Evolutionary conservation across 2,113 vertebrate genomes (phyloP).

Genomic region (Rallus limicola): DNA sequence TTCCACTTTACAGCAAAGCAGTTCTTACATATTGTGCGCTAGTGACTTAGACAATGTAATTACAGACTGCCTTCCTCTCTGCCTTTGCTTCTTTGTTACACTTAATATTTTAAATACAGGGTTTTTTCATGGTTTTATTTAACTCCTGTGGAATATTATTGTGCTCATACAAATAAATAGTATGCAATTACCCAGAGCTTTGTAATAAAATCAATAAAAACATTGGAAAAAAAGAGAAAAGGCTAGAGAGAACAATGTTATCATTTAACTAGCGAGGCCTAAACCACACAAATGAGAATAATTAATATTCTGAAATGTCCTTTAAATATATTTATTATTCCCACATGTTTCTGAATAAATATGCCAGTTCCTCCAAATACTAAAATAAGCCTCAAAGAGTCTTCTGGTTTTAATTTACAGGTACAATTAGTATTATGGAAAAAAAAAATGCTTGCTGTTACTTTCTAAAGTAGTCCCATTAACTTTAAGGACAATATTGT

Average conservation of each 20-base stretch:
- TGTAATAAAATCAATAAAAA: neutral
- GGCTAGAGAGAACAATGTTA: neutral
- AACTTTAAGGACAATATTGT: neutral
- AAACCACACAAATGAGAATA: neutral
- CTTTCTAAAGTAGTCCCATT: neutral
- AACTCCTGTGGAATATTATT: neutral
- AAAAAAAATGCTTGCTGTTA: neutral
- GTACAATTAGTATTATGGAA: neutral
- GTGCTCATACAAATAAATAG: neutral
- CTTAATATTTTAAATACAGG: neutral
- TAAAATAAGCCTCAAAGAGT: neutral
- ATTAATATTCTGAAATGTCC: neutral
- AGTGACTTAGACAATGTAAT: neutral
- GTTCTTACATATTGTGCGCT: neutral
- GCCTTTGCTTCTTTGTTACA: neutral
- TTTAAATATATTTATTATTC: neutral
- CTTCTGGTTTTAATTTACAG: neutral
- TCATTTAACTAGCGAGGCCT: neutral
- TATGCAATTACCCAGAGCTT: neutral
- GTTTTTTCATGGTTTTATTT: neutral
- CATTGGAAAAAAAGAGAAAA: neutral
- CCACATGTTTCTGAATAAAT: neutral
- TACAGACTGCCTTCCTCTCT: neutral
- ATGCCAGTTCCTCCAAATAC: neutral
- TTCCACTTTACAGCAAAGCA: neutral